Evolutionary conservation across 2,113 vertebrate species (phyloP), one percentile per base, ranked within the genome.

Genomic region (Pelodiscus sinensis): DNA sequence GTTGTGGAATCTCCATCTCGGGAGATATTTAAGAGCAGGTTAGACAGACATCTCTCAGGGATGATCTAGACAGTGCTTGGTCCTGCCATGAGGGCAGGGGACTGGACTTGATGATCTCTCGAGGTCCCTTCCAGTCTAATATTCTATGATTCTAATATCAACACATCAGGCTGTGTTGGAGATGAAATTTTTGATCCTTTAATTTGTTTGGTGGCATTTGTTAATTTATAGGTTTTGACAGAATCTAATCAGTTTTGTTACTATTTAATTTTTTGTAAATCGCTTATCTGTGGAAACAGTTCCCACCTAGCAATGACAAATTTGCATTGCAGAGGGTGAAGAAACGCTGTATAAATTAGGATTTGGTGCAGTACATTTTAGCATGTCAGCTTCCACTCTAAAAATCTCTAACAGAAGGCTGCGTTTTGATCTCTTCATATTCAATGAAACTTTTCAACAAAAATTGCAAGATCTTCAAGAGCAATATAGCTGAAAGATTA

Each of bases 331-430:
- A 86, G 80, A 79, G 1, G 60, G 50, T 84, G 92, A 97, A 78
- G 56, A 96, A 95, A 96, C 4, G 0, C 95, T 86, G 93, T 89
- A 94, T 97, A 94, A 96, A 97, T 97, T 96, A 92, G n/a, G 50
- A 10, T 56, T 94, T 80, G 44, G 88, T 89, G 85, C 1, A 13
- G 88, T 91, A 95, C 29, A 88, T 96, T 79, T 85, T 88, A 93
- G 62, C 24, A 75, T 89, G 88, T 77, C 85, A 83, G 81, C 18
- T 77, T 21, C 5, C 35, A 90, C 19, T 68, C 14, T 12, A 22
- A 93, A 81, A 57, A 38, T 75, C 78, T 79, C 54, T 89, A 38
- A 25, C 29, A 79, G 54, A 52, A 77, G 87, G 79, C 24, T 85
- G 19, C 38, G 3, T 65, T 79, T 51, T 78, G 57, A 84, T 79